Evolutionary conservation across 1,140 invertebrate genomes (phyloP).

Genomic region (Rhyacophila brunnea): DNA sequence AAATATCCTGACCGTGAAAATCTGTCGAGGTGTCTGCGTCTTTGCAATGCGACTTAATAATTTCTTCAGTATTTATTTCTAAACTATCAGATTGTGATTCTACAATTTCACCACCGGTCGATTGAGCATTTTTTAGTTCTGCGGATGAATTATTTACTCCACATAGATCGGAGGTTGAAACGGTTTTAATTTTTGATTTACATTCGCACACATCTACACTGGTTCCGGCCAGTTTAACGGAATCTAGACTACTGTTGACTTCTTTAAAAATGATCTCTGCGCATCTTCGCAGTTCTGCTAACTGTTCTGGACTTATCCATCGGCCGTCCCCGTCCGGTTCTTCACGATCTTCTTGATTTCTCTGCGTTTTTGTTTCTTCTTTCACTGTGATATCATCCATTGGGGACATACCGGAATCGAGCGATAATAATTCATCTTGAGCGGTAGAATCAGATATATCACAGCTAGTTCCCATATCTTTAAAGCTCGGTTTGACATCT

Average conservation of each 20-base stretch:
- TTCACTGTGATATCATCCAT: not conserved
- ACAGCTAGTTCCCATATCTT: constrained; percentile 33
- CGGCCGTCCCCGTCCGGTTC: not conserved
- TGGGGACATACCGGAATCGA: constrained; percentile 15
- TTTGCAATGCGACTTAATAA: no score
- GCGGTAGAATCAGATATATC: constrained; percentile 26
- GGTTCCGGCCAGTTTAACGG: constrained; percentile 9
- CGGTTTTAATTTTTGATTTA: not conserved
- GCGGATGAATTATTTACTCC: not conserved
- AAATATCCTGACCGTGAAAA: no score
- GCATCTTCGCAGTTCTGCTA: constrained; percentile 26
- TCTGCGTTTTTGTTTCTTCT: not conserved
- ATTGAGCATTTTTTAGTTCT: no score
- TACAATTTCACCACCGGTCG: no score
- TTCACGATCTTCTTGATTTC: not conserved
- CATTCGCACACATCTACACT: constrained; percentile 23
- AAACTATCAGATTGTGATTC: no score
- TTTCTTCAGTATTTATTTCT: no score
- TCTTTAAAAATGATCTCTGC: constrained; percentile 32
- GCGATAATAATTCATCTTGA: not conserved
- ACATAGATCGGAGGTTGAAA: no score
- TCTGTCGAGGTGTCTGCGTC: no score
- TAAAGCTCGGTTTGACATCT: constrained; percentile 12
- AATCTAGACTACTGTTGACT: constrained; percentile 18
- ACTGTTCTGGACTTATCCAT: constrained; percentile 21